phyloP scores from a whole-genome alignment of 2,888 invertebrate species.

The Sinopyrophorus schimmeli region DNA sequence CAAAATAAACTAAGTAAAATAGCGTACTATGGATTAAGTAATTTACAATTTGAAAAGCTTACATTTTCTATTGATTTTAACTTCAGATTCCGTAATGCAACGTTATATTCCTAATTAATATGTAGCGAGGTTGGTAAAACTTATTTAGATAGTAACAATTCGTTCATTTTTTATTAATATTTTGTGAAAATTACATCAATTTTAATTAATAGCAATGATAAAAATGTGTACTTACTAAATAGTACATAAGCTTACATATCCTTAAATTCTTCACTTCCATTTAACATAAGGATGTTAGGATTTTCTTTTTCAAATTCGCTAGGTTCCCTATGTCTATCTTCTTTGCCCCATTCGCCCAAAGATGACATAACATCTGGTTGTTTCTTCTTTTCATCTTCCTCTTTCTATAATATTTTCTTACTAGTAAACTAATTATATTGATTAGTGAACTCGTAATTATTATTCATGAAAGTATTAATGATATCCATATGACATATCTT shows the following conservation, averaged over 20 bases:
- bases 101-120: too few species aligned
- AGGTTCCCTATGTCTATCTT: slow-evolving; percentile 70
- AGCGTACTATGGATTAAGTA: too few species aligned
- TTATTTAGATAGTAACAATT: too few species aligned
- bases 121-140: too few species aligned
- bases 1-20: too few species aligned
- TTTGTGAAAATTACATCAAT: too few species aligned
- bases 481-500: too few species aligned
- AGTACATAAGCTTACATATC: slow-evolving; percentile 72
- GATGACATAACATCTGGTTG: slow-evolving; percentile 75
- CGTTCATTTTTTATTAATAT: too few species aligned
- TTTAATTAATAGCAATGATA: not conserved
- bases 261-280: slow-evolving; percentile 73
- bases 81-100: too few species aligned
- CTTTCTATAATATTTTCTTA: slow-evolving; percentile 59
- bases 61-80: too few species aligned
- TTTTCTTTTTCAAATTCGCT: slow-evolving; percentile 79
- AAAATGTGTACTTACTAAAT: not conserved
- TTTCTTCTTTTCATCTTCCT: slow-evolving; percentile 68
- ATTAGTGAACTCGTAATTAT: not conserved
- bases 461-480: slow-evolving; percentile 3
- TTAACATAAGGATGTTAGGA: slow-evolving; percentile 75
- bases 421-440: not conserved
- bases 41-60: too few species aligned
- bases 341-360: slow-evolving; percentile 74